Percentiles rank a stretch among this genome's conserved stretches.
phyloP scores from a whole-genome alignment of 2,113 vertebrate species.

The Nansenia antarctica region DNA sequence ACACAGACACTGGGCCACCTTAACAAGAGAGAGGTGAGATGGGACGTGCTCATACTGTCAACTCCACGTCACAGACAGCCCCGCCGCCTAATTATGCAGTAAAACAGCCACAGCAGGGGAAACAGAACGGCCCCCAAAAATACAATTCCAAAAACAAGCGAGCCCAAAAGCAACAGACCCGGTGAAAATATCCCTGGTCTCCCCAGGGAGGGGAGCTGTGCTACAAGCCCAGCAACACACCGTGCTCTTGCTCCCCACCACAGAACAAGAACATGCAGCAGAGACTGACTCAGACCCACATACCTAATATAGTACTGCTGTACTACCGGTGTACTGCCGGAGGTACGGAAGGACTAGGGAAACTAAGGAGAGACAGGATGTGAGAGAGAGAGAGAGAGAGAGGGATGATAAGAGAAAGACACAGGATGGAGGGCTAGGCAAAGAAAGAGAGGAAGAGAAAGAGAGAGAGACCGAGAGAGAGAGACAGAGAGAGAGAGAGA shows the following conservation, averaged over 20 bases:
- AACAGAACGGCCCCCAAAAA: conserved; percentile 52
- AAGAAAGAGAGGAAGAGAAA: neutral
- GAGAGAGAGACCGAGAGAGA: conserved; percentile 9
- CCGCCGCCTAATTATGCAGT: conserved; percentile 68
- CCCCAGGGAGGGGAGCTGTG: conserved; percentile 51
- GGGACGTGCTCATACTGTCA: conserved; percentile 72
- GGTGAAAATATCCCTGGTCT: conserved; percentile 57
- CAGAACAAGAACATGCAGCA: conserved; percentile 21
- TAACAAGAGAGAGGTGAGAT: conserved; percentile 49
- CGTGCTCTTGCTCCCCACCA: neutral
- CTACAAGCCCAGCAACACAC: conserved; percentile 31
- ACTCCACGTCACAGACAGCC: conserved; percentile 57
- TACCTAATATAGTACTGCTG: conserved; percentile 55
- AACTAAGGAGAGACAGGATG: neutral
- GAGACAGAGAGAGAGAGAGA: neutral
- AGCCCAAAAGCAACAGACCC: conserved; percentile 48
- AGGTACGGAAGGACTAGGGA: neutral
- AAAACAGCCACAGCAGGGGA: conserved; percentile 49
- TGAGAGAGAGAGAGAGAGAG: conserved; percentile 2
- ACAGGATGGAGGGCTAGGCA: neutral
- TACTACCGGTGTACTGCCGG: conserved; percentile 5
- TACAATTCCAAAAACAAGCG: conserved; percentile 63
- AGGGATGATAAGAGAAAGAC: neutral
- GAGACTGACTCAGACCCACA: conserved; percentile 60
- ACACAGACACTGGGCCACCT: neutral